These are phyloP conservation scores for Aquatica leii DNA, from an alignment of 2,888 invertebrate genomes.

Conservation along the genomic window DNA sequence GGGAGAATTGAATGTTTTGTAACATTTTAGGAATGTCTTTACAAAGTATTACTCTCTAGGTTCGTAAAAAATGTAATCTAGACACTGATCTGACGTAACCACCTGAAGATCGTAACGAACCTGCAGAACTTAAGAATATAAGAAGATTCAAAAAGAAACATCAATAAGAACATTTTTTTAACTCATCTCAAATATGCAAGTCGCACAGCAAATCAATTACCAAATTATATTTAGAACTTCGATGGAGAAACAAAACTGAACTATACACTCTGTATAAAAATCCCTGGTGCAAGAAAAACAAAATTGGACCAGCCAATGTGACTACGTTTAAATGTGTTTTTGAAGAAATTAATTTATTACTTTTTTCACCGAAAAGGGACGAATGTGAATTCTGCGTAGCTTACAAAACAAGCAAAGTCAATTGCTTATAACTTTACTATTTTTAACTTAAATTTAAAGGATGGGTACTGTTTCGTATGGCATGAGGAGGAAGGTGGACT, in stretches of 20 bases:
- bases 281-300: neutral
- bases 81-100: too few species aligned
- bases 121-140: too few species aligned
- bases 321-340: neutral
- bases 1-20: too few species aligned
- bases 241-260: neutral
- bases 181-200: too few species aligned
- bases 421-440: neutral
- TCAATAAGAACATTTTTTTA: too few species aligned
- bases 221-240: neutral
- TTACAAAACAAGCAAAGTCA: neutral
- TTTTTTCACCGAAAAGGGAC: neutral
- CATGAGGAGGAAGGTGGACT: conserved; percentile 14
- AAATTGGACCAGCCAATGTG: neutral
- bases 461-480: neutral
- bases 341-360: neutral
- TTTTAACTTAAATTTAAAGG: neutral
- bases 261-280: neutral
- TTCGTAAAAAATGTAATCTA: too few species aligned
- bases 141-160: too few species aligned
- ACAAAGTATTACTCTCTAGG: too few species aligned
- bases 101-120: too few species aligned
- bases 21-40: too few species aligned
- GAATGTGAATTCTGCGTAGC: neutral
- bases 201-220: neutral